These are phyloP conservation scores for Tokudaia tokunoshimensis DNA, from an alignment of 2,797 vertebrate species.

Conservation along the genomic window DNA sequence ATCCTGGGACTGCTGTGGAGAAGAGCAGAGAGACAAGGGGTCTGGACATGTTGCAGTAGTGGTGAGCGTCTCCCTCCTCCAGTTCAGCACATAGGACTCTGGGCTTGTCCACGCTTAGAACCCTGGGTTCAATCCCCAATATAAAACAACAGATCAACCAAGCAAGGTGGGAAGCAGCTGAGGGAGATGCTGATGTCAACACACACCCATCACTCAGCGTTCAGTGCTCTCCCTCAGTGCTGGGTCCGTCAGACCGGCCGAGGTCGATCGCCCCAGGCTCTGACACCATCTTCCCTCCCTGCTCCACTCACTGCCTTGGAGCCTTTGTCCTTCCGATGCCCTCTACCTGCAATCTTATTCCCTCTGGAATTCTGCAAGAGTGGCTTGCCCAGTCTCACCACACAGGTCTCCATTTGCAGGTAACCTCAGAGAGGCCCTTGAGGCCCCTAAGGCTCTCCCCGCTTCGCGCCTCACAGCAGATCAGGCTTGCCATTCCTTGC, in stretches of 20 bases:
- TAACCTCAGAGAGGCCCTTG: neutral
- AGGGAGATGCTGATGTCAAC: neutral
- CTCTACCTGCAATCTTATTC: neutral
- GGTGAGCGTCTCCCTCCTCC: too few relatives aligned
- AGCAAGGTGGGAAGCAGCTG: neutral
- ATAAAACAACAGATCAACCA: neutral
- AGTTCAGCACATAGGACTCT: rapidly evolving
- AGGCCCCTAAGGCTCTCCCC: too few relatives aligned
- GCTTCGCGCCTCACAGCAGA: rapidly evolving
- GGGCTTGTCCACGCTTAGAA: neutral
- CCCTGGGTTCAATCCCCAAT: neutral
- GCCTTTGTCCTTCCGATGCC: neutral
- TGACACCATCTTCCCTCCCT: neutral
- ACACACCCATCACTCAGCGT: neutral
- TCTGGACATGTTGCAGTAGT: rapidly evolving
- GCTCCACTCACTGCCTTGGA: neutral
- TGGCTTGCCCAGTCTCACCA: neutral
- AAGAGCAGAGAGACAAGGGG: neutral
- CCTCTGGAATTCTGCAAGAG: conserved; percentile 7
- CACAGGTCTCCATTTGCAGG: neutral
- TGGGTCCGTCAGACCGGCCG: rapidly evolving
- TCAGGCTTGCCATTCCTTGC: rapidly evolving
- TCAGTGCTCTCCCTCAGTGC: neutral
- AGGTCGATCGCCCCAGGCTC: neutral
- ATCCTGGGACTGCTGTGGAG: conserved; percentile 92